Evolutionary conservation across 2,113 vertebrate genomes (phyloP), one percentile per base, ranked within the genome.

Genomic region (Vireo altiloquus): DNA sequence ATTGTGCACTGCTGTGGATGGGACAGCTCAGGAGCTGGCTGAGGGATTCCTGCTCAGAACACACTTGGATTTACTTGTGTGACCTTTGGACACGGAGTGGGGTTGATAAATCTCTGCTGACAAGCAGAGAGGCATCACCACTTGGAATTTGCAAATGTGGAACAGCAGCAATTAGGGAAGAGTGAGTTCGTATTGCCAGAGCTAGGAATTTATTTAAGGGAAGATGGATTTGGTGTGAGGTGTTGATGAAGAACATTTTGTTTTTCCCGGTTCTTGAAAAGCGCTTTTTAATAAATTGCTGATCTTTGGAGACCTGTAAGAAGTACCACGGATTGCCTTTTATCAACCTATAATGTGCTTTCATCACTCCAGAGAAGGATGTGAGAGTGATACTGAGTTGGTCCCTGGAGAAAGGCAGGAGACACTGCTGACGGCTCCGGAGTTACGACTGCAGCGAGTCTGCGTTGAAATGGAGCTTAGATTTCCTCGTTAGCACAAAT

Each of bases 201-300:
- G 50, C 40, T 33, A 28, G 53, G 80, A 91, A 63, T 91, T 87
- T 91, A 60, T 78, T 82, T 49, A n/a, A 78, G 64, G 89, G 49
- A 83, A 91, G 92, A 74, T 81, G 80, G 72, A 78, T 93, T 81
- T 13, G 9, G 46, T 37, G 61, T 4, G 76, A 80, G 65, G 78
- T 50, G 71, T 81, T 61, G 66, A 68, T 53, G 46, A 92, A 50
- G 79, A 72, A 28, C 4, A 1, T 47, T 86, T 68, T 61, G 52
- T 1, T 90, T 89, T 80, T 33, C 85, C 70, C 10, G 2, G 87
- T 95, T 96, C 90, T 86, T 83, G 71, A 82, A 93, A 95, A 97
- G 92, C 54, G 2, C 78, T 85, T 92, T 92, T 82, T 94, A 96
- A 96, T 97, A 96, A 97, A 96, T 94, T 74, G 77, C 56, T 95